Evolutionary conservation across 2,113 vertebrate genomes (phyloP), one percentile per base, ranked within the genome.

Genomic region (Menura novaehollandiae): DNA sequence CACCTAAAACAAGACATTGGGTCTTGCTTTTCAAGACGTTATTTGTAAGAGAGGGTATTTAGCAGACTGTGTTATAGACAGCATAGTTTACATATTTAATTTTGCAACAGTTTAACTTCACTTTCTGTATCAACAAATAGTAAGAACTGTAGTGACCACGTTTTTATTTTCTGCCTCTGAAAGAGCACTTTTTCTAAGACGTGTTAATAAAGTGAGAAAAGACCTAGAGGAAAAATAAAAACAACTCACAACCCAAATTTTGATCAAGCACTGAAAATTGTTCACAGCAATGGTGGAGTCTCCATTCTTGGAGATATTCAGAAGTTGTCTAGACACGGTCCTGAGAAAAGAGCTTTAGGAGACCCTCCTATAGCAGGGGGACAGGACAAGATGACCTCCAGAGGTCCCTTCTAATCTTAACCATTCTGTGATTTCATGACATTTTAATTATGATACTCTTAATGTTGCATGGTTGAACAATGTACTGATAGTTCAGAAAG

Each of bases 401-500:
- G 30, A 49, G 12, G 21, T 39, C 18, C 41, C 18, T 77, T 80
- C 15, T 44, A 24, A 62, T 28, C 22, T 69, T 15, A 44, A 15
- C 10, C 2, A 4, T 86, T 83, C 22, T 33, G 27, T 49, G 15
- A 20, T 62, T 83, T 80, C 32, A 15, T 69, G 37, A 56, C 10
- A 62, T 77, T 60, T 73, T 68, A 12, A n/a, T 59, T 32, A 27
- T 77, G 71, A 52, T 53, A 15, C 7, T 72, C 7, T 7, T 62
- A 7, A 17, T 24, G 32, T 58, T 67, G 12, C 0, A 0, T 22
- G 19, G 44, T 18, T 60, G 7, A 84, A 32, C 14, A 41, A 37
- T 62, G 60, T 84, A 27, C 13, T 56, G 11, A 6, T 46, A 37
- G 14, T 75, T 85, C 3, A 4, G 20, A 41, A 72, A 85, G 13